Conservation (phyloP, 2,797 vertebrate genomes). For the Anguilla anguilla region DNA sequence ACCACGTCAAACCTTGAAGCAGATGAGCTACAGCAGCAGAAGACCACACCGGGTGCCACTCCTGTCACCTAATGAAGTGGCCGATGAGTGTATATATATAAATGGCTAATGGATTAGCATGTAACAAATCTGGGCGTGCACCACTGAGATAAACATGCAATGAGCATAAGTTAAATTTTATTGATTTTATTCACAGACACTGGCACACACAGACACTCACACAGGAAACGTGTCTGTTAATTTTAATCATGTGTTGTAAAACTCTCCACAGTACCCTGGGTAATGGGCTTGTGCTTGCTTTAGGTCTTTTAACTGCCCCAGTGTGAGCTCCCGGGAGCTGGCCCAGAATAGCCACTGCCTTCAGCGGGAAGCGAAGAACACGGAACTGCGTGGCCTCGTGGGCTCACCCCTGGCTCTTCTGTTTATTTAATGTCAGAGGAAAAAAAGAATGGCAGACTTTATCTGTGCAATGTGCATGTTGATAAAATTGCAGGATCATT, state of each 20-base stretch:
- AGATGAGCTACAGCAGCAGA: too few species aligned
- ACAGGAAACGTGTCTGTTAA: neutral
- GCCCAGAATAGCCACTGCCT: slow-evolving; percentile 9
- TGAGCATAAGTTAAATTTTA: neutral
- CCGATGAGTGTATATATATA: too few species aligned
- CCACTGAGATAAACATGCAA: neutral
- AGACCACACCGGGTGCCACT: too few species aligned
- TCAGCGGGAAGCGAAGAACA: neutral
- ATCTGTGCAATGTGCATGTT: neutral
- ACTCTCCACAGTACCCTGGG: neutral
- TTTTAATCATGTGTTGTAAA: neutral
- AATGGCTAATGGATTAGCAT: neutral
- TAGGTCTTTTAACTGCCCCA: slow-evolving; percentile 20
- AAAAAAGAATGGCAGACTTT: neutral
- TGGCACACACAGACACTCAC: neutral
- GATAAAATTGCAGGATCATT: neutral
- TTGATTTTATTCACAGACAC: too few species aligned
- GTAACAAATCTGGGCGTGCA: neutral
- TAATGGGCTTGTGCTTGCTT: slow-evolving; percentile 4
- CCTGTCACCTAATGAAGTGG: too few species aligned
- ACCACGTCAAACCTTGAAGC: too few species aligned
- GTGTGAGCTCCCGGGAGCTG: slow-evolving; percentile 3
- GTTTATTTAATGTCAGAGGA: neutral
- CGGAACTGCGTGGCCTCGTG: neutral
- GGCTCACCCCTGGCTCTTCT: neutral